phyloP scores from a whole-genome alignment of 2,113 vertebrate genomes.

The Catharus bicknelli region DNA sequence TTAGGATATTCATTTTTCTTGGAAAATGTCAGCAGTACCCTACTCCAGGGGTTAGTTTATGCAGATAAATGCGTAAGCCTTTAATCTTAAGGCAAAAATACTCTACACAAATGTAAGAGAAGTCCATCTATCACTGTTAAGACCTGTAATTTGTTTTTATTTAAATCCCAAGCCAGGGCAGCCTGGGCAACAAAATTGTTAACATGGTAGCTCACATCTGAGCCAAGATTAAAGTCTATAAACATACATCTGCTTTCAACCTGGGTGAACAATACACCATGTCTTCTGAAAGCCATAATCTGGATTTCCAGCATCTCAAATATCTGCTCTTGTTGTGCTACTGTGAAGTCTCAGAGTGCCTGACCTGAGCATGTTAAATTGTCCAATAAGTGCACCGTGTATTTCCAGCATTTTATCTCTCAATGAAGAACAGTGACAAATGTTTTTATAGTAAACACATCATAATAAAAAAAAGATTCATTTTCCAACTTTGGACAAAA shows the following conservation, averaged over 20 bases:
- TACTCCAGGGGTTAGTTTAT: constrained; percentile 88
- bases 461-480: constrained; percentile 4
- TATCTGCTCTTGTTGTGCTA: constrained; percentile 27
- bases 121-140: constrained; percentile 86
- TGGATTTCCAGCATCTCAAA: constrained; percentile 21
- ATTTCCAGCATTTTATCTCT: constrained; percentile 50
- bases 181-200: constrained; percentile 68
- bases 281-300: constrained; percentile 30
- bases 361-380: constrained; percentile 19
- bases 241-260: constrained; percentile 56
- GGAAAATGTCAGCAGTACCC: constrained; percentile 90
- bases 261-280: constrained; percentile 29
- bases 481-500: constrained; percentile 43
- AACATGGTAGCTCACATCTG: constrained; percentile 68
- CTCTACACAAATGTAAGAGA: constrained; percentile 76
- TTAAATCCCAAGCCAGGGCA: constrained; percentile 79
- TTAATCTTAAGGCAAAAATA: constrained; percentile 83
- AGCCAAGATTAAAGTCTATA: constrained; percentile 71
- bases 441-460: constrained; percentile 52
- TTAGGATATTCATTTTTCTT: constrained; percentile 96
- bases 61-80: constrained; percentile 84
- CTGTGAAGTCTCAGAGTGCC: constrained; percentile 19
- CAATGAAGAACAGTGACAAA: constrained; percentile 50
- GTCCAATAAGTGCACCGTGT: not conserved
- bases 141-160: constrained; percentile 85